Conservation (phyloP, 64 coral and sea anemone species). For the Acropora tenuis region DNA sequence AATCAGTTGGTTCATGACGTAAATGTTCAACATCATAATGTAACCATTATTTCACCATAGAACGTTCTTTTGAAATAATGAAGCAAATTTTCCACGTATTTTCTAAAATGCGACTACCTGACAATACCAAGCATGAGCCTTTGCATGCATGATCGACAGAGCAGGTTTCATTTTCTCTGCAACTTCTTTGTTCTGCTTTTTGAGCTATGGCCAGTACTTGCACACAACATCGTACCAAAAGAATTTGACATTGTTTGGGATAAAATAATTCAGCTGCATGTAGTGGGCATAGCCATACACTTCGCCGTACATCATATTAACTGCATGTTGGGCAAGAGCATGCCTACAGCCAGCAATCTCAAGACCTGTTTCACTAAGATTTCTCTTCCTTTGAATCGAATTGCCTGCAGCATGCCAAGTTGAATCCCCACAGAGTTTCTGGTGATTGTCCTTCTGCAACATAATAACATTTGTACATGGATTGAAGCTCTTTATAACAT, state of each 20-base stretch:
- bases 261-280: constrained; percentile 34
- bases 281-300: constrained; percentile 82
- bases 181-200: constrained; percentile 28
- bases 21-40: too few species aligned
- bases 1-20: too few species aligned
- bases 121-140: constrained; percentile 72
- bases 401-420: constrained; percentile 65
- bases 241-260: constrained; percentile 34
- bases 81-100: too few species aligned
- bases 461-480: too few species aligned
- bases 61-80: too few species aligned
- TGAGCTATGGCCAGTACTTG: constrained; percentile 74
- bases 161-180: constrained; percentile 64
- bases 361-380: constrained; percentile 56
- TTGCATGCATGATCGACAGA: constrained; percentile 72
- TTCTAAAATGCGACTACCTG: constrained; percentile 32
- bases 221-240: constrained; percentile 79
- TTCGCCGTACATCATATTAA: constrained; percentile 68
- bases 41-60: too few species aligned
- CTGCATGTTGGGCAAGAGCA: constrained; percentile 39
- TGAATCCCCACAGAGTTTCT: constrained; percentile 48
- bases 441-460: not conserved
- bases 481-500: constrained; percentile 6
- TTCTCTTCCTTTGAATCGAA: constrained; percentile 37
- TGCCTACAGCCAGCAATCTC: constrained; percentile 71